These are phyloP conservation scores for Silurus aristotelis DNA, from an alignment of 2,797 vertebrate genomes.

Conservation along the genomic window DNA sequence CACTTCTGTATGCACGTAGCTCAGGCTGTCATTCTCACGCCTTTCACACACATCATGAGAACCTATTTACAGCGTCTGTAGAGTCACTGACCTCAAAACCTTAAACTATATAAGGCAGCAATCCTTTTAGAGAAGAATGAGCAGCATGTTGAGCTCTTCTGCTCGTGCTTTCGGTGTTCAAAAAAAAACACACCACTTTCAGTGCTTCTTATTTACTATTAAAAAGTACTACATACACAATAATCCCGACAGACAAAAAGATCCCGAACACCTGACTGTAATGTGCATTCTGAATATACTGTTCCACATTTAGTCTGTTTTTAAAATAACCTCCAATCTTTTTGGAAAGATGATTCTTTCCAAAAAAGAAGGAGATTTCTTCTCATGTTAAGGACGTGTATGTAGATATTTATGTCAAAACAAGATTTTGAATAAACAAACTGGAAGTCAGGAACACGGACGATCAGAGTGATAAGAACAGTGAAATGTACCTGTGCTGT, in stretches of 20 bases:
- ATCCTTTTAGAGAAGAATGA: conserved; percentile 44
- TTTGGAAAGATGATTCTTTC: too few species aligned
- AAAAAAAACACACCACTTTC: neutral
- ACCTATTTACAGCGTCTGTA: conserved; percentile 37
- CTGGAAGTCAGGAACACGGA: neutral
- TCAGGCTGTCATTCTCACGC: neutral
- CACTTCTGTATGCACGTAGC: neutral
- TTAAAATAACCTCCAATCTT: too few species aligned
- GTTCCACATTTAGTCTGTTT: too few species aligned
- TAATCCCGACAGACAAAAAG: too few species aligned
- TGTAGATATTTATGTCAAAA: too few species aligned
- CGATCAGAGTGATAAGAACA: neutral
- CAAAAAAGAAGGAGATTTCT: too few species aligned
- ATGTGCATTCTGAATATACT: too few species aligned
- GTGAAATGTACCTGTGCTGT: neutral
- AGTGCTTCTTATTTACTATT: neutral
- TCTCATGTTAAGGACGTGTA: too few species aligned
- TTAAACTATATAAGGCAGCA: conserved; percentile 37
- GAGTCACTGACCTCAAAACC: conserved; percentile 35
- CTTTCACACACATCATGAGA: neutral
- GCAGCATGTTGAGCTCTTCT: neutral
- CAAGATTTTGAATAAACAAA: neutral
- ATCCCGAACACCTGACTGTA: too few species aligned
- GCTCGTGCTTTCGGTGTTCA: neutral
- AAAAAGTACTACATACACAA: too few species aligned